Percentiles rank a stretch among this genome's conserved stretches.
These are phyloP conservation scores for Crotalus adamanteus DNA, from an alignment of 2,797 vertebrate genomes.

Conservation along the genomic window DNA sequence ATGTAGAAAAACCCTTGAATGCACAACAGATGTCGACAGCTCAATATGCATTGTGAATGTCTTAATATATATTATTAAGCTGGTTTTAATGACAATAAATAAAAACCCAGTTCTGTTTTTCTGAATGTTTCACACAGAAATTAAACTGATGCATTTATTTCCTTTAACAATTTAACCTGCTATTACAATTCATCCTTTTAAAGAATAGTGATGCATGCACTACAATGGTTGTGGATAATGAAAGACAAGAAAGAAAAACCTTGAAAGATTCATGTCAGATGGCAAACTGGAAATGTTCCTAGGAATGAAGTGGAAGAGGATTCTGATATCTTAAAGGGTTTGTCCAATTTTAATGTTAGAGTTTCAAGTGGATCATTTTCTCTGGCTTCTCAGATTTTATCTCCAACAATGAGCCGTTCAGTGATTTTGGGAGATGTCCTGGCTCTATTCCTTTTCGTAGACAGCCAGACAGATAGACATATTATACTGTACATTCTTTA, in stretches of 20 bases:
- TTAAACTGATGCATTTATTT: background rate
- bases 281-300: background rate
- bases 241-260: background rate
- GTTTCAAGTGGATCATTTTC: background rate
- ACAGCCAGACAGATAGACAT: background rate
- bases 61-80: background rate
- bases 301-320: background rate
- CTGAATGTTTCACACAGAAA: background rate
- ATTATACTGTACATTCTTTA: background rate
- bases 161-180: background rate
- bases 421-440: background rate
- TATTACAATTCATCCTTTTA: background rate
- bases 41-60: background rate
- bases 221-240: background rate
- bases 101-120: background rate
- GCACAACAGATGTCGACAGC: background rate
- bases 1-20: conserved; percentile 16
- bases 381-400: background rate
- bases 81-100: background rate
- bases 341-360: background rate
- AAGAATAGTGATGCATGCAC: background rate
- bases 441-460: background rate
- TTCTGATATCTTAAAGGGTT: background rate
- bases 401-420: background rate
- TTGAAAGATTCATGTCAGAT: background rate